Percentiles rank a stretch among this genome's conserved stretches.
phyloP scores from a whole-genome alignment of 2,888 invertebrate species.

The Cabera pusaria region DNA sequence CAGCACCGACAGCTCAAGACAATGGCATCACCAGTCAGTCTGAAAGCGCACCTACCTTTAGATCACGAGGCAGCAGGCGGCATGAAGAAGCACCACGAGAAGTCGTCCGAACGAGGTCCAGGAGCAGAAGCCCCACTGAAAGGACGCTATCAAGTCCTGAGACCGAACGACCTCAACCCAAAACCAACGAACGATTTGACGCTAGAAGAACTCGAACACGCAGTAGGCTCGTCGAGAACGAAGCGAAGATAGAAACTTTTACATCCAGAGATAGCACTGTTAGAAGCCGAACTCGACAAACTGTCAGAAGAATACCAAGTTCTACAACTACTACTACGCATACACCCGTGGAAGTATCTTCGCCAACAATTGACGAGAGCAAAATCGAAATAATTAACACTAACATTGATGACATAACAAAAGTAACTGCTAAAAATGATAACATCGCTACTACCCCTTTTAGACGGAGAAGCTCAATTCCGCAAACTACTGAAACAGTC shows the following conservation, averaged over 20 bases:
- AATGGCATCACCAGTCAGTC: slow-evolving; percentile 41
- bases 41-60: slow-evolving; percentile 51
- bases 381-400: slow-evolving; percentile 57
- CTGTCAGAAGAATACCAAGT: slow-evolving; percentile 35
- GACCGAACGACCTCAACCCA: slow-evolving; percentile 38
- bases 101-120: slow-evolving; percentile 50
- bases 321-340: slow-evolving; percentile 43
- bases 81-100: slow-evolving; percentile 55
- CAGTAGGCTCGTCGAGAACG: slow-evolving; percentile 47
- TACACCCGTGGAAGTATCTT: slow-evolving; percentile 42
- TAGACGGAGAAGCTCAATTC: slow-evolving; percentile 53
- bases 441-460: slow-evolving; percentile 48
- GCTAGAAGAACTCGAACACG: slow-evolving; percentile 68
- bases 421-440: slow-evolving; percentile 47
- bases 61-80: slow-evolving; percentile 56
- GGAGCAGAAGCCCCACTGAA: slow-evolving; percentile 48
- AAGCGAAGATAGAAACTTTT: slow-evolving; percentile 39
- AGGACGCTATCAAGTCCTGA: slow-evolving; percentile 36
- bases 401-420: slow-evolving; percentile 53
- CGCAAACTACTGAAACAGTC: slow-evolving; percentile 46
- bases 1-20: slow-evolving; percentile 46
- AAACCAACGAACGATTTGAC: slow-evolving; percentile 65
- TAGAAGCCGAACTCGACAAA: slow-evolving; percentile 51
- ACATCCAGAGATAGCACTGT: slow-evolving; percentile 45
- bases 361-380: slow-evolving; percentile 49